phyloP scores from a whole-genome alignment of 2,113 vertebrate genomes.

The Anhinga rufa region DNA sequence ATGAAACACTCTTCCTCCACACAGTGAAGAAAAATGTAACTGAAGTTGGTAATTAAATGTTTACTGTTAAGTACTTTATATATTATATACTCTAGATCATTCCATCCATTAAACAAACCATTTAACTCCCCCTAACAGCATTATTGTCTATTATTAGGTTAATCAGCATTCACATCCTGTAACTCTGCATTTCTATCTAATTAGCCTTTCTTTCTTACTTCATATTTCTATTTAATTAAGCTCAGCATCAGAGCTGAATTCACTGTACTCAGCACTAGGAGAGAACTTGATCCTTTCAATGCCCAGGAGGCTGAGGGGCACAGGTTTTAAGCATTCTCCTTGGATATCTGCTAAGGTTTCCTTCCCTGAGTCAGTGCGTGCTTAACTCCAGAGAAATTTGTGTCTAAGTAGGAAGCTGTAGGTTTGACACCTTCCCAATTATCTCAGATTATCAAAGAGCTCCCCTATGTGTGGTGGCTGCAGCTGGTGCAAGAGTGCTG shows the following conservation, averaged over 20 bases:
- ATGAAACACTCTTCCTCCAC: conserved; percentile 7
- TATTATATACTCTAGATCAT: conserved; percentile 50
- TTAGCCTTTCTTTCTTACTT: conserved; percentile 52
- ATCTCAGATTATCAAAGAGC: not conserved
- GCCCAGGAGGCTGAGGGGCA: accelerated
- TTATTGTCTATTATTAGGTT: conserved; percentile 67
- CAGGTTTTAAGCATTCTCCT: not conserved
- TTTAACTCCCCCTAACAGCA: conserved; percentile 44
- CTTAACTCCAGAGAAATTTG: not conserved
- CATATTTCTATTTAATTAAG: conserved; percentile 67
- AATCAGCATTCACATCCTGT: conserved; percentile 60
- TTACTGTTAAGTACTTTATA: conserved; percentile 64
- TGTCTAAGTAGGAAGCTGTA: not conserved
- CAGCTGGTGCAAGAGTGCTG: not conserved
- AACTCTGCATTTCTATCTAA: conserved; percentile 54
- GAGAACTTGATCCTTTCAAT: not conserved
- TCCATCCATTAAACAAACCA: conserved; percentile 57
- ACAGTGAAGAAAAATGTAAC: conserved; percentile 42
- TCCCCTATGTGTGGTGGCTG: accelerated
- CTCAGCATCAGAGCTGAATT: conserved; percentile 31
- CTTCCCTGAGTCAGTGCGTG: not conserved
- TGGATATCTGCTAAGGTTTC: not conserved
- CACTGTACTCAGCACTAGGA: not conserved
- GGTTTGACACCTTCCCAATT: not conserved
- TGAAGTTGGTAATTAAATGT: conserved; percentile 63